Evolutionary conservation across 2,113 vertebrate species (phyloP).

Genomic region (Bambusicola thoracicus): DNA sequence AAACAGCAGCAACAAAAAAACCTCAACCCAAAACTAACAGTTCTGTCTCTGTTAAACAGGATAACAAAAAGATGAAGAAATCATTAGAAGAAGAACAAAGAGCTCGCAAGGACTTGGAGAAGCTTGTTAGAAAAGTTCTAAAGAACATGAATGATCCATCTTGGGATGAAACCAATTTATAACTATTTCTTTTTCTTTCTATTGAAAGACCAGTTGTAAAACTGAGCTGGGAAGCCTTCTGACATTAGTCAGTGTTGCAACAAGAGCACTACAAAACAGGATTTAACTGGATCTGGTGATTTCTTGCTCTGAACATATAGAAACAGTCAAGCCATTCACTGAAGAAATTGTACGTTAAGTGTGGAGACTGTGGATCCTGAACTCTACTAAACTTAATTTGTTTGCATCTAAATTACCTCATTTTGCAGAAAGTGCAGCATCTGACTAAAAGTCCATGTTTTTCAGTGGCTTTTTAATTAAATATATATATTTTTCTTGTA

Average conservation of each 20-base stretch:
- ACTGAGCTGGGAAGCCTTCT: conserved; percentile 59
- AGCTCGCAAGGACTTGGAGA: conserved; percentile 94
- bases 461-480: conserved; percentile 65
- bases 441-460: conserved; percentile 70
- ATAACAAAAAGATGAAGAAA: conserved; percentile 97
- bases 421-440: conserved; percentile 74
- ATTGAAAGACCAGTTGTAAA: conserved; percentile 66
- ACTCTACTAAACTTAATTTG: conserved; percentile 56
- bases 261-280: conserved; percentile 67
- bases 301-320: conserved; percentile 52
- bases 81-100: conserved; percentile 95
- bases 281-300: conserved; percentile 71
- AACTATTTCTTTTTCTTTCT: conserved; percentile 65
- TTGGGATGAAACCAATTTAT: conserved; percentile 98
- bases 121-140: conserved; percentile 90
- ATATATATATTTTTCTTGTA: conserved; percentile 73
- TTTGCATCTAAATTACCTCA: conserved; percentile 77
- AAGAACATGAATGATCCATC: conserved; percentile 95
- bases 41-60: conserved; percentile 77
- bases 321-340: conserved; percentile 59
- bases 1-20: not conserved
- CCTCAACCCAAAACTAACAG: not conserved
- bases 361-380: conserved; percentile 39
- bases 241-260: conserved; percentile 63
- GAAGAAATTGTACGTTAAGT: conserved; percentile 55